Conservation (phyloP, 2,888 invertebrate genomes). For the Coecobrya sp. region DNA sequence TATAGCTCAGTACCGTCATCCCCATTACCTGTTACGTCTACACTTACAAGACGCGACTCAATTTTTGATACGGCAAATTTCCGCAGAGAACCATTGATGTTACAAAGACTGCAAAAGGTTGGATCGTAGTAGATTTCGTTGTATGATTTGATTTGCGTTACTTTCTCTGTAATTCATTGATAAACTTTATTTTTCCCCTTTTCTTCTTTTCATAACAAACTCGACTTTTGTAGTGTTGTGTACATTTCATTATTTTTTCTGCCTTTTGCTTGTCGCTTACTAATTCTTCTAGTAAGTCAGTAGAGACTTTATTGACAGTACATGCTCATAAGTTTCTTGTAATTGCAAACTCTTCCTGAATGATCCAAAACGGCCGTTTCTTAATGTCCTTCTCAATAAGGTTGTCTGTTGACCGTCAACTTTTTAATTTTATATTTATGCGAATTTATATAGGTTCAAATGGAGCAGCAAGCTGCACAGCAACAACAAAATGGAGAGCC, state of each 20-base stretch:
- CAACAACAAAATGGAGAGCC: constrained; percentile 33
- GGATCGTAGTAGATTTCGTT: constrained; percentile 57
- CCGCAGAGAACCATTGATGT: constrained; percentile 81
- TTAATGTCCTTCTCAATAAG: not conserved
- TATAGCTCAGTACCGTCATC: constrained; percentile 85
- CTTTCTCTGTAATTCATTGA: not conserved
- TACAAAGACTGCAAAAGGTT: constrained; percentile 86
- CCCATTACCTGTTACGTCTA: constrained; percentile 84
- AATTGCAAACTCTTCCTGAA: not conserved
- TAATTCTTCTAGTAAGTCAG: not conserved
- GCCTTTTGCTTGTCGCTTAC: constrained; percentile 37
- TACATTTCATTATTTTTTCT: not conserved
- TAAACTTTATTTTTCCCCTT: not conserved
- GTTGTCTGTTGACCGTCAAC: not conserved
- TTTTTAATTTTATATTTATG: not conserved
- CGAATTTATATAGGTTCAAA: constrained; percentile 76
- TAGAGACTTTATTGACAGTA: not conserved
- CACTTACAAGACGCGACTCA: constrained; percentile 83
- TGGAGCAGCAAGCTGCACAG: constrained; percentile 80
- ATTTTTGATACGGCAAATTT: constrained; percentile 84
- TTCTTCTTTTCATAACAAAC: not conserved
- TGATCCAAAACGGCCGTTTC: not conserved
- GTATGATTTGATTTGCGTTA: not conserved
- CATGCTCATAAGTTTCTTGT: not conserved
- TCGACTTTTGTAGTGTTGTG: not conserved